A percentile compares a stretch with the other conserved stretches of the same genome.
These are phyloP conservation scores for Eospalax fontanierii DNA, from an alignment of 2,797 vertebrate species.

Conservation along the genomic window DNA sequence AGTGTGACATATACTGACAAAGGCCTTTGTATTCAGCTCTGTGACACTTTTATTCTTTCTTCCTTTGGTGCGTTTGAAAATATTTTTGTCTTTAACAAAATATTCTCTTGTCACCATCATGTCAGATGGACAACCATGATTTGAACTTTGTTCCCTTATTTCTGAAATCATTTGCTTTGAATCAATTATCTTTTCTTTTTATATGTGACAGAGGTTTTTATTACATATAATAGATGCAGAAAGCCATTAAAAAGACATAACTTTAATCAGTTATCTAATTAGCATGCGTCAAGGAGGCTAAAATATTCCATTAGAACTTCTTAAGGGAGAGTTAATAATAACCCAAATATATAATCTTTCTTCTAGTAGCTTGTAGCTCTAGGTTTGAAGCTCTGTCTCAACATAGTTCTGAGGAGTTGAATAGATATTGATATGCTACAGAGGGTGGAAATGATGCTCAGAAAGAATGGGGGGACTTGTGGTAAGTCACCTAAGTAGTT, in stretches of 20 bases:
- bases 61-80: constrained; percentile 65
- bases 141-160: constrained; percentile 55
- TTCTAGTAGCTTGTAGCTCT: background rate
- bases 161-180: constrained; percentile 64
- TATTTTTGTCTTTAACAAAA: constrained; percentile 53
- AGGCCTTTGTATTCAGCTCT: constrained; percentile 50
- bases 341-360: constrained; percentile 35
- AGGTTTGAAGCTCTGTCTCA: background rate
- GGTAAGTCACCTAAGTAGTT: background rate
- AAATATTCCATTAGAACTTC: constrained; percentile 88
- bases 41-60: constrained; percentile 33
- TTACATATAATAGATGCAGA: constrained; percentile 88
- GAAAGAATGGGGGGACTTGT: background rate
- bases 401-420: background rate
- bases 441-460: constrained; percentile 9
- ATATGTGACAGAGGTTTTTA: constrained; percentile 88
- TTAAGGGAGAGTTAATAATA: constrained; percentile 89
- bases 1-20: background rate
- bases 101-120: constrained; percentile 1
- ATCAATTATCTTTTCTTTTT: constrained; percentile 39
- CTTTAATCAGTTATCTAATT: constrained; percentile 92
- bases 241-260: constrained; percentile 88
- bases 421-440: background rate
- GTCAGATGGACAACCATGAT: constrained; percentile 40
- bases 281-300: constrained; percentile 88